phyloP scores from a whole-genome alignment of 2,888 invertebrate genomes.

The Drosophila monieri region DNA sequence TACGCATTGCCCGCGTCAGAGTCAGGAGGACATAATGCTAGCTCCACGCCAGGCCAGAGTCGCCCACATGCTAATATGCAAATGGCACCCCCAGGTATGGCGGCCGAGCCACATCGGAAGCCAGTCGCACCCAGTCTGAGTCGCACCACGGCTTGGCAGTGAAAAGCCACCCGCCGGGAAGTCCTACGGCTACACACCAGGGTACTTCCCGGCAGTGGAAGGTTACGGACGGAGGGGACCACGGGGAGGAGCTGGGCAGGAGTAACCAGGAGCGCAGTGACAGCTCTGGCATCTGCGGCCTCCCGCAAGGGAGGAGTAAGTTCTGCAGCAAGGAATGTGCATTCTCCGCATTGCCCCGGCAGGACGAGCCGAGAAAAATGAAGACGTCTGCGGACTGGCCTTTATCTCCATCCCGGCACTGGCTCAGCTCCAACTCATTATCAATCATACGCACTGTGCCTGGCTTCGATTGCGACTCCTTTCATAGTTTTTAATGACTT shows the following conservation, averaged over 20 bases:
- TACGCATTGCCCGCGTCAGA: too few relatives aligned
- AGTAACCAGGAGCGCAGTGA: conserved; percentile 32
- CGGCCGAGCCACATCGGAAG: too few relatives aligned
- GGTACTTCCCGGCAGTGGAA: conserved; percentile 8
- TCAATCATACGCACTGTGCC: conserved; percentile 72
- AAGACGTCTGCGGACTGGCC: conserved; percentile 38
- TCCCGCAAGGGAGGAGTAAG: conserved; percentile 54
- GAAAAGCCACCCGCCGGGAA: conserved; percentile 31
- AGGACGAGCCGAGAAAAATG: conserved; percentile 25
- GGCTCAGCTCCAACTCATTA: conserved; percentile 55
- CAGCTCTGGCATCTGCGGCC: conserved; percentile 17
- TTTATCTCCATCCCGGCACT: not conserved
- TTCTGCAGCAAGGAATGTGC: conserved; percentile 66
- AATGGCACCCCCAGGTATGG: conserved; percentile 42
- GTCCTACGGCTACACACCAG: conserved; percentile 32
- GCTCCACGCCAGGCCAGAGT: not conserved
- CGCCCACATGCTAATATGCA: conserved; percentile 36
- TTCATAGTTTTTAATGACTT: conserved; percentile 70
- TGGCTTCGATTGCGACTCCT: conserved; percentile 29
- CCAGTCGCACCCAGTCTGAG: conserved; percentile 5
- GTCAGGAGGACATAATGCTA: conserved; percentile 11
- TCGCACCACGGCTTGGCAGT: conserved; percentile 9
- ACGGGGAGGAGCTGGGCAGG: conserved; percentile 6
- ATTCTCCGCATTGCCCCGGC: conserved; percentile 59
- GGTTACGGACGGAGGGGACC: not conserved